Percentiles rank a stretch among this genome's conserved stretches.
Conservation (phyloP, 2,888 invertebrate genomes). For the Euproctis similis region DNA sequence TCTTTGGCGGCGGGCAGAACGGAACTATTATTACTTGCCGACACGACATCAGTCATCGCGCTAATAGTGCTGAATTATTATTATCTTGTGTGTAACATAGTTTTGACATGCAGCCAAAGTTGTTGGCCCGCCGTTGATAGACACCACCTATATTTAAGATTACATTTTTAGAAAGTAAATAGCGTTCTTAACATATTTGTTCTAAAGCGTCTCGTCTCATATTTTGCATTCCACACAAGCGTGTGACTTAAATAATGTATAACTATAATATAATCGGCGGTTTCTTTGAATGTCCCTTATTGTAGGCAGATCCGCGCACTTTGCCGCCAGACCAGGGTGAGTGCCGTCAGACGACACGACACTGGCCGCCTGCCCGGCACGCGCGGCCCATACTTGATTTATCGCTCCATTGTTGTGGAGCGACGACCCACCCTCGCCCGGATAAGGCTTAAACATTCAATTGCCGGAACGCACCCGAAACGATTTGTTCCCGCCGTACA, state of each 20-base stretch:
- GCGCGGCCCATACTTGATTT: slow-evolving; percentile 73
- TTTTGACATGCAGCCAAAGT: slow-evolving; percentile 56
- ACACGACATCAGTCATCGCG: slow-evolving; percentile 67
- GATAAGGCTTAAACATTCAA: slow-evolving; percentile 72
- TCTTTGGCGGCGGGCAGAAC: slow-evolving; percentile 52
- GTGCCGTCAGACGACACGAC: slow-evolving; percentile 26
- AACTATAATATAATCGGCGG: no score
- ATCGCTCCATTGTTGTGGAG: slow-evolving; percentile 71
- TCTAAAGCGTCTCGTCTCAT: no score
- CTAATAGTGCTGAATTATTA: slow-evolving; percentile 60
- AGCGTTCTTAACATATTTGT: no score
- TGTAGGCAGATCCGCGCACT: slow-evolving; percentile 41
- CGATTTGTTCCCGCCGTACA: slow-evolving; percentile 62
- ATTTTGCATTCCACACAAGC: no score
- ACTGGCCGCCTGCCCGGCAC: slow-evolving; percentile 41
- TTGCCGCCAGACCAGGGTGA: slow-evolving; percentile 23
- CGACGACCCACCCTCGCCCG: slow-evolving; percentile 64
- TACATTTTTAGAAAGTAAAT: no score
- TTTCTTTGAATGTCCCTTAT: slow-evolving; percentile 54
- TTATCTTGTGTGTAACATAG: slow-evolving; percentile 54
- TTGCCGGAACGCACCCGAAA: slow-evolving; percentile 67
- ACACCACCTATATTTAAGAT: no score
- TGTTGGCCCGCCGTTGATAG: slow-evolving; percentile 26
- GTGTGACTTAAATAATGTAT: no score
- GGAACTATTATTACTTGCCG: slow-evolving; percentile 63